phyloP scores from a whole-genome alignment of 1,140 invertebrate species.

The Cepaea nemoralis region DNA sequence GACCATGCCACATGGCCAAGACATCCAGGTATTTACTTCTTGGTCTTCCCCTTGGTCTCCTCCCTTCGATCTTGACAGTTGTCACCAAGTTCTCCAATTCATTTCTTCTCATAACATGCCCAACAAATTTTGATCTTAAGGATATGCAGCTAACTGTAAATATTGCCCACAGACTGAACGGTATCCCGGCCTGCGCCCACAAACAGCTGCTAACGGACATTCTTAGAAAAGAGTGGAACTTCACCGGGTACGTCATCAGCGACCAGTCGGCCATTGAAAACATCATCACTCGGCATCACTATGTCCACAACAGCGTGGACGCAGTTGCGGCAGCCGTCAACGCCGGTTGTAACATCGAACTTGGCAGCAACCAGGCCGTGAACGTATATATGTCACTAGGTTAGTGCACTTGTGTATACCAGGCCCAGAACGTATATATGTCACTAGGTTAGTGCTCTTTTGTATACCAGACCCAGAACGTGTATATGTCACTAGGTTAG shows the following conservation, averaged over 20 bases:
- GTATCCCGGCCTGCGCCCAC: conserved; percentile 68
- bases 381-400: conserved; percentile 49
- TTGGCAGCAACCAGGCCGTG: conserved; percentile 44
- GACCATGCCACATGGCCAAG: no score
- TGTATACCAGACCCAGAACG: no score
- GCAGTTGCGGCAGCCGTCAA: conserved; percentile 60
- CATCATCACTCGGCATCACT: conserved; percentile 58
- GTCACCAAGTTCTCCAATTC: no score
- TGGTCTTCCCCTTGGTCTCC: no score
- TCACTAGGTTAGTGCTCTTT: no score
- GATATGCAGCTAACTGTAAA: no score
- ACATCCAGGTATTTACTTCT: no score
- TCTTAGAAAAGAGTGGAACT: conserved; percentile 59
- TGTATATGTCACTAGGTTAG: no score
- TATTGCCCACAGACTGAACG: conserved; percentile 64
- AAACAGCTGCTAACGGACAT: conserved; percentile 63
- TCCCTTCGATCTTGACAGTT: no score
- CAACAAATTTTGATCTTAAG: no score
- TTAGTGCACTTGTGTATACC: conserved; percentile 36
- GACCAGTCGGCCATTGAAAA: conserved; percentile 66
- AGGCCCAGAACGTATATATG: no score
- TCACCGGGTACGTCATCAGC: conserved; percentile 54
- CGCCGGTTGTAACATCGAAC: conserved; percentile 65
- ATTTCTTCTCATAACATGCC: no score
- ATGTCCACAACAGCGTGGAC: conserved; percentile 54